Evolutionary conservation across 2,113 vertebrate species (phyloP), one percentile per base, ranked within the genome.

Genomic region (Nothoprocta perdicaria): DNA sequence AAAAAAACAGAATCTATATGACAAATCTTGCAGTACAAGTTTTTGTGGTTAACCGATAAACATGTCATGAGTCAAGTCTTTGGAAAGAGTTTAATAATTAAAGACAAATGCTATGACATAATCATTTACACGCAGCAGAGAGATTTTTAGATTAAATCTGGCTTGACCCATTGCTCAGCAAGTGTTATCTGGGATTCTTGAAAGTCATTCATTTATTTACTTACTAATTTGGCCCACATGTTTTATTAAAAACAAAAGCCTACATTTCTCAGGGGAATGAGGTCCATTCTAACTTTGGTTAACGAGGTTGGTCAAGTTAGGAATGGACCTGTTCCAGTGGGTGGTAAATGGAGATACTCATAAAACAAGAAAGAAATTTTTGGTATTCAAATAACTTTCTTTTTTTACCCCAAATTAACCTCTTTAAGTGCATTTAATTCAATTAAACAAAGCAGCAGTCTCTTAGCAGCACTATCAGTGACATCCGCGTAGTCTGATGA

Each of bases 51-150:
- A 98, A 98, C 98, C 80, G 1, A 98, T 97, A 97, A 97, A 97
- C 95, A 96, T 92, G 95, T 95, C 97, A 96, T 97, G 97, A 98
- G 96, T 97, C 97, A 98, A 97, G 89, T 85, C 96, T 97, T 97
- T 97, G 97, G 97, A 97, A 98, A 97, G 96, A 96, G 94, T 96
- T 96, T 95, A 96, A 93, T 98, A 98, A 98, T 98, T 98, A 98
- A 98, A 98, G 97, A 97, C 98, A 98, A 98, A 98, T 98, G 98
- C 96, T 96, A 97, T 98, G 98, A 98, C 98, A 98, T 98, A 97
- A 98, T 97, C 97, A 97, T 98, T 98, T 97, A 97, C 97, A 97
- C 5, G 22, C 95, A 97, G 96, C 94, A 95, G 96, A 97, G 95
- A 97, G 96, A 97, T 94, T 97, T 97, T 96, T 96, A 97, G 98